These are phyloP conservation scores for Actenoides lindsayi DNA, from an alignment of 2,113 vertebrate species.

Conservation along the genomic window DNA sequence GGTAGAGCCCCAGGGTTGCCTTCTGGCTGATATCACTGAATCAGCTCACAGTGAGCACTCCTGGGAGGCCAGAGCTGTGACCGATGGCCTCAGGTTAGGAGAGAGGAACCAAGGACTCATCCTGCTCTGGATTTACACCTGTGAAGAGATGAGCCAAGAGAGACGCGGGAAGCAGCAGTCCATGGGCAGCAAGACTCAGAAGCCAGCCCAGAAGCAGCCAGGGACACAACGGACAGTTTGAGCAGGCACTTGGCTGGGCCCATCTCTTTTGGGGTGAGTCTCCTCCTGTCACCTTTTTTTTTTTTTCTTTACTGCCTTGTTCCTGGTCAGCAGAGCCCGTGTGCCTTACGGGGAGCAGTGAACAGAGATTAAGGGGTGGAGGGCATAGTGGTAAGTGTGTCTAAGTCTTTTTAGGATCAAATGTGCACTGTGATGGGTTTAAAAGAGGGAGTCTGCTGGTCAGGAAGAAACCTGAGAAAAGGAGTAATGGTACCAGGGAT, in stretches of 20 bases:
- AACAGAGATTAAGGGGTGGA: neutral
- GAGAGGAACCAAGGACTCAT: neutral
- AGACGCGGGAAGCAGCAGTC: neutral
- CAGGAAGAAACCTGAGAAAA: neutral
- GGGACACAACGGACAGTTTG: neutral
- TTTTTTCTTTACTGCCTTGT: neutral
- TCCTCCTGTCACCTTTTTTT: neutral
- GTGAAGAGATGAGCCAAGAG: neutral
- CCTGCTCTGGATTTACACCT: neutral
- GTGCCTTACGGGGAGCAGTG: neutral
- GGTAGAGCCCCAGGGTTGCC: neutral
- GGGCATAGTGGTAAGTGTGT: neutral
- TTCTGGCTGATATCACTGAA: neutral
- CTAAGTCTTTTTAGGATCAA: neutral
- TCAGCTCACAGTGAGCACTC: fast-evolving
- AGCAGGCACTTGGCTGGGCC: neutral
- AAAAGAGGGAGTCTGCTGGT: neutral
- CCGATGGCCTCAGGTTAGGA: neutral
- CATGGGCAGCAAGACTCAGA: neutral
- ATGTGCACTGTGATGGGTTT: neutral
- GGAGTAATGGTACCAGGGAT: neutral
- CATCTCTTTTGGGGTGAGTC: neutral
- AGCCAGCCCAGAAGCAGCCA: neutral
- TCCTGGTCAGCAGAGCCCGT: neutral
- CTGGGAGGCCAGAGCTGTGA: neutral